Base-by-base conservation (phyloP, 1,140 invertebrate genomes). In the Leptopilina clavipes region DNA sequence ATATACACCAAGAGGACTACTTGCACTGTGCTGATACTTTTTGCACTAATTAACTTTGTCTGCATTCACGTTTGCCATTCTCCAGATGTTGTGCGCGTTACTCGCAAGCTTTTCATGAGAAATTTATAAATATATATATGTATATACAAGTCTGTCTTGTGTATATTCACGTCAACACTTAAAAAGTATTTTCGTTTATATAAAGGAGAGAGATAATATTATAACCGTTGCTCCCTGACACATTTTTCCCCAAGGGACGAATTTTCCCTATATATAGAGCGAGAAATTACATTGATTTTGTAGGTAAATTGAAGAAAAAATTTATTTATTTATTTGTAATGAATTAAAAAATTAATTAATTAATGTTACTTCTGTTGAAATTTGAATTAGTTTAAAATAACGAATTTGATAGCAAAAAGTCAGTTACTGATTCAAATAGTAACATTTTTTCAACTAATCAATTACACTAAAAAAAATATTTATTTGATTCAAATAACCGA, bases 41-140 rank as follows among this genome's bases (percentile, higher is more conserved):
- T 65, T 65, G 59, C 22, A 65, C 59, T 65, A 65, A 65, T 65
- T 65, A 65, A 25, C 22, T 31, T 65, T 65, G 59, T 65, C 56
- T 65, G 22, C 25, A 8, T 25, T 65, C 56, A 22, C 22, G 59
- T 31, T 65, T 65, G 22, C 19, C 10, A 65, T 65, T 31, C 22
- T 31, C 59, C 59, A 31, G 59, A 25, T 65, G 22, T 25, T 65
- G 59, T 31, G 22, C 14, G n/a, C 25, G 25, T 31, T 31, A 31
- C 25, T 31, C 25, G 25, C 48, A 1, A 11, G 19, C 56, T 65
- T 65, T 22, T 65, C 19, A 65, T 22, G 12, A 65, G 12, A 65
- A 40, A 40, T 40, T 40, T 9, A 40, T 40, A 40, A 3, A 8
- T 31, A 31, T 31, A 6, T 31, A 6, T 31, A 6, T 31, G 25